A percentile compares a stretch with the other conserved stretches of the same genome.
Conservation (phyloP, 2,797 vertebrate species). For the Oreochromis grahami region DNA sequence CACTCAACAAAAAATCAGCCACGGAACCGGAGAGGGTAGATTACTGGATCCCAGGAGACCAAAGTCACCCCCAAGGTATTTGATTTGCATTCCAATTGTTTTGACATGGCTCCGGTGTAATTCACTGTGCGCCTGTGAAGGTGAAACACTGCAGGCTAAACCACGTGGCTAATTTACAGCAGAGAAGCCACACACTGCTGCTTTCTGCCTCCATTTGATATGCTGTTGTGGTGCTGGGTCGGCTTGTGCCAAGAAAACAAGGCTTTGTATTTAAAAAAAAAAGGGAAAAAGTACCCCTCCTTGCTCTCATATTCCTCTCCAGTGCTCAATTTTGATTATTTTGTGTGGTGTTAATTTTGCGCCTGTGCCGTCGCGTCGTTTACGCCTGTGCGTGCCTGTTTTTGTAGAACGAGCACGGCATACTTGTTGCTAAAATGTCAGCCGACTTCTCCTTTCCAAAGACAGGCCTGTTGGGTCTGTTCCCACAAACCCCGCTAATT, state of each 20-base stretch:
- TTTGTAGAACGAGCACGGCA: not conserved
- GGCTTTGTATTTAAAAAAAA: not conserved
- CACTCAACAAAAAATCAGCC: constrained; percentile 52
- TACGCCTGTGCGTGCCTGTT: not conserved
- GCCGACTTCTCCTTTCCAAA: constrained; percentile 42
- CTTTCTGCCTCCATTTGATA: constrained; percentile 27
- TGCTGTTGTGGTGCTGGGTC: constrained; percentile 1
- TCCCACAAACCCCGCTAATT: too few species aligned
- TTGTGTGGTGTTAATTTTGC: constrained; percentile 41
- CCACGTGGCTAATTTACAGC: constrained; percentile 70
- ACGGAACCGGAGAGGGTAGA: constrained; percentile 43
- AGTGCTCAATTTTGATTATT: constrained; percentile 58
- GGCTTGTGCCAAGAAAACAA: constrained; percentile 24
- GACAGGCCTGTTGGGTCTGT: too few species aligned
- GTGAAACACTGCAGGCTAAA: constrained; percentile 65
- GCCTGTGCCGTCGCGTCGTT: not conserved
- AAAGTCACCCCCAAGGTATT: constrained; percentile 71
- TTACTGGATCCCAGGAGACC: constrained; percentile 57
- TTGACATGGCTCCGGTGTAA: constrained; percentile 66
- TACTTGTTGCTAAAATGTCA: constrained; percentile 39
- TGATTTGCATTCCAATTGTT: constrained; percentile 76
- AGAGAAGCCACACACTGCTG: constrained; percentile 22
- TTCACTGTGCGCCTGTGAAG: constrained; percentile 65
- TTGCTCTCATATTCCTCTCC: constrained; percentile 41
- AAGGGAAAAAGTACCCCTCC: not conserved